Base-by-base conservation (phyloP, 2,888 invertebrate species). In the Eilema depressum region DNA sequence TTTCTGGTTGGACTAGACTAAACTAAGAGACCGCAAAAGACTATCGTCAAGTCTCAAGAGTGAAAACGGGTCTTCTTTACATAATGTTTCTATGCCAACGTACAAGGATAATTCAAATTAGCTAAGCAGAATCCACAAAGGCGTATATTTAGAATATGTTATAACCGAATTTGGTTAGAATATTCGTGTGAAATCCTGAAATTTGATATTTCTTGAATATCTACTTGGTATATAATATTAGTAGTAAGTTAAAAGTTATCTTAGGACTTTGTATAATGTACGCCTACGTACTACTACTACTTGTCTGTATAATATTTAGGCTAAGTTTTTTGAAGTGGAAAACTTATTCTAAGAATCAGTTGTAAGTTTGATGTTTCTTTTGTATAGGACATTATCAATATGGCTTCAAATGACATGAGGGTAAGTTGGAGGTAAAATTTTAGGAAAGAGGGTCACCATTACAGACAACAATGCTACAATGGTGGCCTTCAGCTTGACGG, bases 161-260 rank as follows among this genome's bases (percentile, higher is more conserved):
- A 56, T 53, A 57, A 59, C 37, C 20, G 41, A 65, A 67, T 70
- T 70, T 66, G 59, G 47, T 70, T 59, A 12, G 59, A 17, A 68
- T 68, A 69, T 63, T 73, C 33, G 3, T 47, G 65, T 10, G 33
- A 14, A 28, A 37, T 26, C 59, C 30, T 60, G 33, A 64, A 23
- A 5, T 63, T 41, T n/a, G n/a, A 65, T 37, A 28, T 61, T 26
- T 37, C 61, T 53, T 66, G 53, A 56, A 61, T 33, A n/a, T 33
- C 2, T 53, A n/a, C n/a, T 53, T n/a, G 53, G 30, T 60, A 30
- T 20, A 41, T 63, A 37, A 41, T 63, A 37, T 63, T 26, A 10
- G 20, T 37, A 41, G 63, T 20, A 37, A 63, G 17, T 41, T 20
- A 10, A 10, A 25, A 63, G 37, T 63, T 41, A 20, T 41, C 25